A percentile compares a stretch with the other conserved stretches of the same genome.
phyloP scores from a whole-genome alignment of 2,888 invertebrate genomes.

The Petrolisthes manimaculis region DNA sequence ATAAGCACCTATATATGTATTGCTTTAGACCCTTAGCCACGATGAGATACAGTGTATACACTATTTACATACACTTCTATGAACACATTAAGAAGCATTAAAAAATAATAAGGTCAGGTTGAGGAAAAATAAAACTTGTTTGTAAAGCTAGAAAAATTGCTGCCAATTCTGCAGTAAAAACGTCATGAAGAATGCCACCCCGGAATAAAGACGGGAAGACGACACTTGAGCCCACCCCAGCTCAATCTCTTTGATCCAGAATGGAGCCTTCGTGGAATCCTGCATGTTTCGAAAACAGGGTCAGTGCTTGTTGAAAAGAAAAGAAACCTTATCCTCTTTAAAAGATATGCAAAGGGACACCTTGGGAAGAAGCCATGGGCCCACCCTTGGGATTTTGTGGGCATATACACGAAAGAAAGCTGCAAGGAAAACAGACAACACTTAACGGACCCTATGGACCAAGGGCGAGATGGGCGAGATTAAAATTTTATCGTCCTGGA shows the following conservation, averaged over 20 bases:
- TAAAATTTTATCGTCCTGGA: too few species aligned
- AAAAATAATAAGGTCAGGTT: not conserved
- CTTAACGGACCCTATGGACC: too few species aligned
- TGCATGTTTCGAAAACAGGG: not conserved
- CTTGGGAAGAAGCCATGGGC: not conserved
- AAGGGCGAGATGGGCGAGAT: too few species aligned
- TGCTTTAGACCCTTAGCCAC: too few species aligned
- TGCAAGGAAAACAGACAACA: not conserved
- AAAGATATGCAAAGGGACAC: not conserved
- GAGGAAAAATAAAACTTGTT: not conserved
- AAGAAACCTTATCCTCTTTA: not conserved
- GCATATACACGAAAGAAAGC: not conserved
- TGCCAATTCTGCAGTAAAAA: not conserved
- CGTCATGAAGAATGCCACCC: not conserved
- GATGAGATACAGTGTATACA: too few species aligned
- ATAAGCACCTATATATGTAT: too few species aligned
- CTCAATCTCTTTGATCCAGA: not conserved
- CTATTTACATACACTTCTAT: too few species aligned
- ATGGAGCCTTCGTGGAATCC: not conserved
- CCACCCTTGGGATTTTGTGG: not conserved
- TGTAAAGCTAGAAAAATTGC: slow-evolving; percentile 5
- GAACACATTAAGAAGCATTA: too few species aligned
- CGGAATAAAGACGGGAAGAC: not conserved
- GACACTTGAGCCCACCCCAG: not conserved
- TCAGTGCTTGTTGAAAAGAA: not conserved